Conservation (phyloP, 2,113 vertebrate genomes). For the Danio rerio region DNA sequence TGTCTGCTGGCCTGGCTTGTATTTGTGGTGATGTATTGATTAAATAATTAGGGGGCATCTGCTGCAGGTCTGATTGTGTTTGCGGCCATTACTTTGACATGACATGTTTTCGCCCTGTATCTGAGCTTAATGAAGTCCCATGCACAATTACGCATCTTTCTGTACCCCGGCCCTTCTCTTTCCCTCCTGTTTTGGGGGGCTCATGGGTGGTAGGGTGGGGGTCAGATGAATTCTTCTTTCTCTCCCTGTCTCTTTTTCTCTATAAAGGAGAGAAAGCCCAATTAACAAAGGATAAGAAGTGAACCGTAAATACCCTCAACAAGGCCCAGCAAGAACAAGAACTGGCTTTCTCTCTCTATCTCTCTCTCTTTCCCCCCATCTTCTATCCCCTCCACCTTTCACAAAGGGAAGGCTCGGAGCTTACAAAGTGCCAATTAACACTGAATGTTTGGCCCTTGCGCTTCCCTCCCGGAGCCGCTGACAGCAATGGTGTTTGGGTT, state of each 20-base stretch:
- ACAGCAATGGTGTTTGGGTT: constrained; percentile 86
- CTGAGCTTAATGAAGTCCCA: constrained; percentile 28
- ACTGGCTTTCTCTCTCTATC: constrained; percentile 60
- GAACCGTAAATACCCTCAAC: constrained; percentile 83
- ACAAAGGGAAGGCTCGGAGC: constrained; percentile 79
- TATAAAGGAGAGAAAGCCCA: constrained; percentile 73
- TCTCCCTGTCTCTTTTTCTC: constrained; percentile 44
- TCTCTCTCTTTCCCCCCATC: constrained; percentile 46
- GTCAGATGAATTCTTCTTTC: constrained; percentile 71
- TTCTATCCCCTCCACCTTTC: constrained; percentile 59
- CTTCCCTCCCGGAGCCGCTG: constrained; percentile 80
- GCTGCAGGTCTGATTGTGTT: constrained; percentile 2
- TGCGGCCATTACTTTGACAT: constrained; percentile 1
- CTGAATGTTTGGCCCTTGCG: constrained; percentile 81
- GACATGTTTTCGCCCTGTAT: constrained; percentile 29
- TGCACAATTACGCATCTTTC: constrained; percentile 35
- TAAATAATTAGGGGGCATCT: constrained; percentile 38
- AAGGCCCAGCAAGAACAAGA: constrained; percentile 80
- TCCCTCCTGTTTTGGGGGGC: constrained; percentile 59
- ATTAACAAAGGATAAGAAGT: constrained; percentile 84
- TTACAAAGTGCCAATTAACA: constrained; percentile 86
- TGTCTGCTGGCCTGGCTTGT: background rate
- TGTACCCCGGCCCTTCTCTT: constrained; percentile 10
- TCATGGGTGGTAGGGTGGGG: constrained; percentile 72
- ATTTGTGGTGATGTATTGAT: constrained; percentile 30